Base-by-base conservation (phyloP, 1,140 invertebrate species). In the Drosophila rufa region DNA sequence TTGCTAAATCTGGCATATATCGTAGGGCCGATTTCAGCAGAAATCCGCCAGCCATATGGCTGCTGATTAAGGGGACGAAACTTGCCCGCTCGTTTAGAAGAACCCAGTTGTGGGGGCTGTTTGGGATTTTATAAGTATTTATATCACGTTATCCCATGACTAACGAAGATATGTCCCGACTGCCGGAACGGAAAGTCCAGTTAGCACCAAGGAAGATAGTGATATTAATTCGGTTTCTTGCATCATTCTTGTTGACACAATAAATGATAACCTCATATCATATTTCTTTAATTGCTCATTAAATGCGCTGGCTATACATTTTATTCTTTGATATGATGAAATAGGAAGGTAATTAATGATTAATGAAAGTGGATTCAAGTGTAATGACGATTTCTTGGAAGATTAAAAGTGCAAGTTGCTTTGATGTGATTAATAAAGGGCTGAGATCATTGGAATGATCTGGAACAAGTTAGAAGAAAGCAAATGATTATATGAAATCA, bases 1-100 rank as follows among this genome's bases (percentile, higher is more conserved):
- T 27, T 1, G 47, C 6, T 3, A 36, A 43, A 45, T 69, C 38
- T 69, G 62, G n/a, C 9, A 36, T 69, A 51, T 53, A 36, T 38
- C 11, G 6, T 36, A 33, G 53, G 27, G 17, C 66, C 0, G 25
- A 42, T 14, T 59, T 73, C 36, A 36, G 19, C 27, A 43, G 30
- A 43, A 73, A 38, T 51, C 15, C 4, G 27, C 33, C n/a, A 30
- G 27, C 33, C 19, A 38, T 11, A 48, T 15, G 15, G 14, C n/a
- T 8, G 8, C 38, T 46, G 40, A 55, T 36, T 36, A 36, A 42
- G 30, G 43, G 17, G 19, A 11, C n/a, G 15, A 22, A 30, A 45
- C 17, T 40, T 30, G 42, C 9, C 15, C 40, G 4, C 22, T 25
- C n/a, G 36, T 25, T 61, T 33, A 61, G 19, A 61, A 36, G 45